Evolutionary conservation across 1,140 invertebrate genomes (phyloP), one percentile per base, ranked within the genome.

Genomic region (Temnothorax curvispinosus): DNA sequence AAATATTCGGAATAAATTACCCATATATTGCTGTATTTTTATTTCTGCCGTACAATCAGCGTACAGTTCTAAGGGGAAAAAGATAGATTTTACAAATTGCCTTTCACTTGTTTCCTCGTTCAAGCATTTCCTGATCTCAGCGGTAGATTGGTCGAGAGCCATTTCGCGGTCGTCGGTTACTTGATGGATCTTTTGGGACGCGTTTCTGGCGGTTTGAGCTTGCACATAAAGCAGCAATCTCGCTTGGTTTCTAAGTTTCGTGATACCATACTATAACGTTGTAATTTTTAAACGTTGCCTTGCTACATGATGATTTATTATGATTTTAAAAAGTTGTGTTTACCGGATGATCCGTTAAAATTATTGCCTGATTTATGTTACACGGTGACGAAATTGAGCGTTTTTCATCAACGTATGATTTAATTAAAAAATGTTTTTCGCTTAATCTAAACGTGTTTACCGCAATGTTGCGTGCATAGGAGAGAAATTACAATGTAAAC

Each of bases 151-250:
- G 86, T 91, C 60, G 88, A 88, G 75, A 56, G 82, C 87, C 82
- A 88, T 91, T 91, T 91, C 89, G 87, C 77, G 89, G 89, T 87
- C 77, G 87, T 91, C 72, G 88, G 72, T 54, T 78, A 78, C 89
- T 90, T 91, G 89, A 91, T 90, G 89, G 85, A 85, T 89, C 87
- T 90, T 92, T 85, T 85, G 78, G 87, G 86, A 90, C 85, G 44
- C 54, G 80, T 86, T 80, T 62, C 52, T 62, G 76, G 69, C 56
- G 62, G 65, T 85, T 88, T 67, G 35, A 44, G 60, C 32, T 54
- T 44, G 21, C 44, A 65, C 62, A 71, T 65, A 62, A 9, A 54
- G n/a, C 35, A 3, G 11, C 18, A 47, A 84, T 54, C 27, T 58
- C 27, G 44, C 52, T 75, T 62, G 8, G 41, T 69, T 72, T 32